Evolutionary conservation across 2,888 invertebrate species (phyloP).

Genomic region (Molorchus minor): DNA sequence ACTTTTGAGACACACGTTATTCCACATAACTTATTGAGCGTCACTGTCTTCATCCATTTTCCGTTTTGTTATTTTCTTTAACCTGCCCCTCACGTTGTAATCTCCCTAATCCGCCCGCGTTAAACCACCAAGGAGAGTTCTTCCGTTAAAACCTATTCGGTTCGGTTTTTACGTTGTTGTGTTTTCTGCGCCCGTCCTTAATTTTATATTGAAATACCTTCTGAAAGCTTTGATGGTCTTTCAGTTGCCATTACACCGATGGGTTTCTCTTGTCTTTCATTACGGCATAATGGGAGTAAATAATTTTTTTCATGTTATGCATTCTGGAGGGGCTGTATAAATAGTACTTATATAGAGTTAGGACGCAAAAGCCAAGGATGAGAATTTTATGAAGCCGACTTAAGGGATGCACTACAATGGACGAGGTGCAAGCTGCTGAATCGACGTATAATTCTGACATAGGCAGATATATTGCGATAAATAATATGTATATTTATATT

Average conservation of each 20-base stretch:
- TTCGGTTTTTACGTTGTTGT: slow-evolving; percentile 16
- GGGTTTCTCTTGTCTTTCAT: slow-evolving; percentile 22
- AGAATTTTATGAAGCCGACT: no score
- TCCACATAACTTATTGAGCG: neutral
- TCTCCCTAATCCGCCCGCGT: neutral
- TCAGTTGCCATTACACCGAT: slow-evolving; percentile 23
- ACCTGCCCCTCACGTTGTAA: neutral
- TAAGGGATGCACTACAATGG: no score
- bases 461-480: no score
- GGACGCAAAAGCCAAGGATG: no score
- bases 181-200: slow-evolving; percentile 17
- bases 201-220: slow-evolving; percentile 12
- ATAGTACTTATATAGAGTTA: no score
- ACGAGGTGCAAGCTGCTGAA: no score
- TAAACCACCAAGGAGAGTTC: neutral
- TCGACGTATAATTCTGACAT: no score
- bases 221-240: slow-evolving; percentile 18
- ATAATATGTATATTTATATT: no score
- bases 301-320: slow-evolving; percentile 4
- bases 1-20: neutral
- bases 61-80: neutral
- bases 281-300: slow-evolving; percentile 13
- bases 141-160: slow-evolving; percentile 6
- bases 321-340: neutral
- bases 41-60: neutral